phyloP scores from a whole-genome alignment of 2,888 invertebrate species.

The Mythimna lalbum region DNA sequence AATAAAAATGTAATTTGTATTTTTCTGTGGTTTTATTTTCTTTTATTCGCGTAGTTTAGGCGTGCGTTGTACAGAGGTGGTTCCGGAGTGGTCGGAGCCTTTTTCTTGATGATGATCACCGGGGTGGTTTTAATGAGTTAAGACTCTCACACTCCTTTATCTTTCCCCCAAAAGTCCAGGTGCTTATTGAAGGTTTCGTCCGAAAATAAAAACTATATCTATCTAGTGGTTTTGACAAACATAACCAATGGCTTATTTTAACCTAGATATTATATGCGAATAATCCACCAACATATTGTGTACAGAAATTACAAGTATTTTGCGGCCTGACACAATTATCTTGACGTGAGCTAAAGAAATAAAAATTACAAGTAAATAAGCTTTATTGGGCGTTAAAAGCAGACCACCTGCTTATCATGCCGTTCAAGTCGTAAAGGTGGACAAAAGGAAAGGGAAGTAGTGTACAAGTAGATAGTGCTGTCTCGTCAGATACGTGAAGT shows the following conservation, averaged over 20 bases:
- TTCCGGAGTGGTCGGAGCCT: too few species aligned
- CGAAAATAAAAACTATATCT: too few species aligned
- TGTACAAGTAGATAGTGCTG: conserved; percentile 28
- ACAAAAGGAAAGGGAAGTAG: conserved; percentile 47
- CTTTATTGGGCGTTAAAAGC: conserved; percentile 6
- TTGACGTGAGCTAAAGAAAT: conserved; percentile 3
- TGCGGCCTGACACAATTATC: not conserved
- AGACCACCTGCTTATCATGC: conserved; percentile 43
- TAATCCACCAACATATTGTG: not conserved
- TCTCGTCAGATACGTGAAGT: conserved; percentile 31
- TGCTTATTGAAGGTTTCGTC: too few species aligned
- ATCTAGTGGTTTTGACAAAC: too few species aligned
- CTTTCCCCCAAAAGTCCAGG: too few species aligned
- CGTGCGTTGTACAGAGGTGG: too few species aligned
- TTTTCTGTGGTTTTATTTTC: not conserved
- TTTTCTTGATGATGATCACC: too few species aligned
- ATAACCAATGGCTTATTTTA: not conserved
- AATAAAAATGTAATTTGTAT: not conserved
- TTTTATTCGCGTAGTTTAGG: not conserved
- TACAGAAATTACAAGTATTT: not conserved
- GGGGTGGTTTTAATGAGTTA: too few species aligned
- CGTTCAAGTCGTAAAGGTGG: conserved; percentile 33
- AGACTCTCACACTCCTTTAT: too few species aligned
- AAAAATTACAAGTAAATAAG: conserved; percentile 14
- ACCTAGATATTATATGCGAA: not conserved